These are phyloP conservation scores for Lophius americanus DNA, from an alignment of 2,797 vertebrate genomes.

Conservation along the genomic window DNA sequence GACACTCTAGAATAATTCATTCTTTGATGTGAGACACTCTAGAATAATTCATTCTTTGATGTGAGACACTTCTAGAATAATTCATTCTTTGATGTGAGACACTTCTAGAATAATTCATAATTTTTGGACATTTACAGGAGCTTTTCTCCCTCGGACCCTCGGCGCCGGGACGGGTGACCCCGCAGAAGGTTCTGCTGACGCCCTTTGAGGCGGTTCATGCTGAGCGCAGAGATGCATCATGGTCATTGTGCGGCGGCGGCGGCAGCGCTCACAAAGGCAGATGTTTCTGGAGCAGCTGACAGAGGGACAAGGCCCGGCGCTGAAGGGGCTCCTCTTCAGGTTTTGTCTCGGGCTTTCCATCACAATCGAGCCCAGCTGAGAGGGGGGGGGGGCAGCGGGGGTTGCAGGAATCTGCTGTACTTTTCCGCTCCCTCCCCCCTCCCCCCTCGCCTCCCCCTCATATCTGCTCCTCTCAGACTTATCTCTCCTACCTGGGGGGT, in stretches of 20 bases:
- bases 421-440: constrained; percentile 68
- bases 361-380: constrained; percentile 73
- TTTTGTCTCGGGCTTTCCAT: constrained; percentile 77
- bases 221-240: constrained; percentile 63
- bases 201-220: constrained; percentile 21
- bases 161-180: constrained; percentile 6
- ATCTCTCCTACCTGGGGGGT: constrained; percentile 49
- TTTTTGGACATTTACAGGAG: too few relatives aligned
- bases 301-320: constrained; percentile 54
- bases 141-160: constrained; percentile 8
- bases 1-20: too few relatives aligned
- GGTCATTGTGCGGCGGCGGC: constrained; percentile 49
- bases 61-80: too few relatives aligned
- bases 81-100: too few relatives aligned
- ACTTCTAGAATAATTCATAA: too few relatives aligned
- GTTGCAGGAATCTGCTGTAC: constrained; percentile 74
- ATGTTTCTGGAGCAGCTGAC: constrained; percentile 63
- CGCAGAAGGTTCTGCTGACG: too few relatives aligned
- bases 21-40: too few relatives aligned
- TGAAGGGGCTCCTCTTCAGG: constrained; percentile 62
- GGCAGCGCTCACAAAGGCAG: constrained; percentile 54
- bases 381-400: constrained; percentile 56
- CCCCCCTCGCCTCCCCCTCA: constrained; percentile 28
- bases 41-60: too few relatives aligned
- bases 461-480: constrained; percentile 48